Base-by-base conservation (phyloP, 2,113 vertebrate genomes). In the Carollia perspicillata region DNA sequence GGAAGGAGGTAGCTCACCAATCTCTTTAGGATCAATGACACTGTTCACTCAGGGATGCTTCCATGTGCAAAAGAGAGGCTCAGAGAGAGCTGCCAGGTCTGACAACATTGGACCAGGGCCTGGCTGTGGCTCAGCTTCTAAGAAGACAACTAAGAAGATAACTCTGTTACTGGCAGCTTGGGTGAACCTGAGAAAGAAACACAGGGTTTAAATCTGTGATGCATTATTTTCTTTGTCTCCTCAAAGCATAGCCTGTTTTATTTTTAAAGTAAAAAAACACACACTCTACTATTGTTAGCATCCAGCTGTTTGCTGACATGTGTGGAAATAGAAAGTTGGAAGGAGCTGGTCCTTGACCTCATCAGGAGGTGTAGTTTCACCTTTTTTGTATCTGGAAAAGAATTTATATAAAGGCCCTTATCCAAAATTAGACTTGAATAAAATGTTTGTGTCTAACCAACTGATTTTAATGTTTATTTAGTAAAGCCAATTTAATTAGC, bases 301-400 rank as follows among this genome's bases (percentile, higher is more conserved):
- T 89, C 84, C 84, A 97, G 83, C 65, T 95, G 68, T 94, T 93
- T 89, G 93, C 89, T 96, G 92, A 93, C 88, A 58, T 16, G 55
- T 95, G 17, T 93, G 28, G 60, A 95, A 96, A 95, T 71, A 84
- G 80, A 95, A 93, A 93, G 95, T 90, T 84, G 16, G 60, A 93
- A 95, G 77, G 65, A 71, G 2, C 30, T 88, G 58, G 79, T 83
- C 28, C 53, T 93, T 96, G 75, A 94, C 77, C 60, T 72, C 33
- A 81, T 96, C 74, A 78, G 92, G 75, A 93, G 77, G 72, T 84
- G 16, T 37, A 44, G 22, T 86, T 96, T 80, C 20, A 93, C 66
- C 40, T 90, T 78, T 78, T 72, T 86, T 9, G 28, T 51, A 33
- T 72, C 2, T 55, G 49, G 40, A 58, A 53, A 68, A 55, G 3